Conservation (phyloP, 1,140 invertebrate genomes). For the Zaprionus kolodkinae region DNA sequence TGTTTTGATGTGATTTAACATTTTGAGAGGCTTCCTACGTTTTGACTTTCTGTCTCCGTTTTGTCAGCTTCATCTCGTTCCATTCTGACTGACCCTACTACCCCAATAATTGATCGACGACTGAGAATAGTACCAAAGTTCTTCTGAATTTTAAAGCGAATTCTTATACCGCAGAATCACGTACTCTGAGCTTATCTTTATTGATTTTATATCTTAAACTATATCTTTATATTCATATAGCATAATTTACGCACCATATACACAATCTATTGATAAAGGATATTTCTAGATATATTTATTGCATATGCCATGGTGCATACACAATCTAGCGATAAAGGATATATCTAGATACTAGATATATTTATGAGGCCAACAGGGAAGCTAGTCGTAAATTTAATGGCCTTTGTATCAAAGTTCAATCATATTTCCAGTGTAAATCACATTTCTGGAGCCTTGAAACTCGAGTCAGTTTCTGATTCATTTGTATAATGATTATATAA, state of each 20-base stretch:
- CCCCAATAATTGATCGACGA: neutral
- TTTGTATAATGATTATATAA: neutral
- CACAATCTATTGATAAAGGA: slow-evolving; percentile 5
- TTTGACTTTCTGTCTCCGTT: slow-evolving; percentile 7
- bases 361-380: slow-evolving; percentile 26
- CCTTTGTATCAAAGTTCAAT: neutral
- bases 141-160: slow-evolving; percentile 40
- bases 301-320: neutral
- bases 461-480: slow-evolving; percentile 14
- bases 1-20: neutral
- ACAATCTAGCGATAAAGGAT: slow-evolving; percentile 14
- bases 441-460: slow-evolving; percentile 12
- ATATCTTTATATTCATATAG: slow-evolving; percentile 13
- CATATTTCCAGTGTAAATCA: slow-evolving; percentile 14
- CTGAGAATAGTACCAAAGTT: slow-evolving; percentile 2
- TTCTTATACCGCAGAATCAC: neutral
- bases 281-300: slow-evolving; percentile 31
- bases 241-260: slow-evolving; percentile 11
- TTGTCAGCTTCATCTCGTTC: neutral
- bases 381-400: slow-evolving; percentile 9
- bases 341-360: slow-evolving; percentile 10
- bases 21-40: slow-evolving; percentile 7
- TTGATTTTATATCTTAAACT: slow-evolving; percentile 38
- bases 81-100: neutral
- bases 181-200: slow-evolving; percentile 25